phyloP scores from a whole-genome alignment of 2,113 vertebrate species.

The Melanerpes aurifrons region DNA sequence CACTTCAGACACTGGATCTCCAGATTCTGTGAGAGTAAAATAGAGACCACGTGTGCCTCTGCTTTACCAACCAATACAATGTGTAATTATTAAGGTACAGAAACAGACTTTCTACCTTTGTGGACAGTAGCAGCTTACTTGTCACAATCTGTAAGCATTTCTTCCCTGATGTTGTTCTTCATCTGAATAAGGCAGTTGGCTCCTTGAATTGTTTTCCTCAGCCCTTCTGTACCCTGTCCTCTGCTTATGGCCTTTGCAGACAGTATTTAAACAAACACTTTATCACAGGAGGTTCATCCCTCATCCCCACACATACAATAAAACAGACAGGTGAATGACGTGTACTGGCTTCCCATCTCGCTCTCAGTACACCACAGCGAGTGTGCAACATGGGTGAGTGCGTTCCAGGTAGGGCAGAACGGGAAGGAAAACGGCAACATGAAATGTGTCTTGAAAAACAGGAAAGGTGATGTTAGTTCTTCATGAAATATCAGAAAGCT shows the following conservation, averaged over 20 bases:
- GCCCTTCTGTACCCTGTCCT: not conserved
- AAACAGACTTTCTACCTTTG: not conserved
- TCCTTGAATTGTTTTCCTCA: not conserved
- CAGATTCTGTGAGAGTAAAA: not conserved
- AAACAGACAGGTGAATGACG: not conserved
- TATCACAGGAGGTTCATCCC: not conserved
- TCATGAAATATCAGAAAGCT: not conserved
- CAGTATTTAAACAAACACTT: not conserved
- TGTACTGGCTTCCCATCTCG: not conserved
- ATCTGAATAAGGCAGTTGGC: not conserved
- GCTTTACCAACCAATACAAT: not conserved
- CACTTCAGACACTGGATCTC: not conserved
- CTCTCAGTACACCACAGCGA: not conserved
- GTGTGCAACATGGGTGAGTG: rapidly evolving
- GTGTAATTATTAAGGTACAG: not conserved
- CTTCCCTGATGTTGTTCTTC: not conserved
- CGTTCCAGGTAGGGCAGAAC: not conserved
- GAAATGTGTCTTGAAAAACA: not conserved
- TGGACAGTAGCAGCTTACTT: not conserved
- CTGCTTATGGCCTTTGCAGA: not conserved
- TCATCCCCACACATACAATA: not conserved
- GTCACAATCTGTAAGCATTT: not conserved
- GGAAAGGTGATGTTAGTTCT: not conserved
- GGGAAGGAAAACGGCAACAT: not conserved
- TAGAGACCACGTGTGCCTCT: not conserved